Conservation (phyloP, 2,888 invertebrate species). For the Lamellibrachia satsuma region DNA sequence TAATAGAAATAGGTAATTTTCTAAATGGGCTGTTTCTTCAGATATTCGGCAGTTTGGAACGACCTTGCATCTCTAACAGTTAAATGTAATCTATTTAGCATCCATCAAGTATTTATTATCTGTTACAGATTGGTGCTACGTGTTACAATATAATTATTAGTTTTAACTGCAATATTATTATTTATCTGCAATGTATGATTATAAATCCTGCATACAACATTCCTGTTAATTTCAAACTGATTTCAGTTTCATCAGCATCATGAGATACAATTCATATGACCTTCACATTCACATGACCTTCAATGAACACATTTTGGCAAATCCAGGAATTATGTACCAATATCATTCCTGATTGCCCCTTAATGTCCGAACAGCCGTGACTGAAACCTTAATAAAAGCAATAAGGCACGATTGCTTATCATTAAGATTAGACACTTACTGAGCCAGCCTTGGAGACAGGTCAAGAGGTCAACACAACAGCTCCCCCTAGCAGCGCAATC, state of each 20-base stretch:
- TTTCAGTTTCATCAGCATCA: too few relatives aligned
- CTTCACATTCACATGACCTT: background rate
- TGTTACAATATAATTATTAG: background rate
- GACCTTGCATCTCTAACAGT: background rate
- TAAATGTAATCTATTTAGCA: background rate
- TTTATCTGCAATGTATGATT: too few relatives aligned
- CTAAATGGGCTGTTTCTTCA: background rate
- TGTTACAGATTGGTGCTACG: background rate
- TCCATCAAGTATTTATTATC: background rate
- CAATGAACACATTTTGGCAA: background rate
- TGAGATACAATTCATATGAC: background rate
- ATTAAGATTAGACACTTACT: background rate
- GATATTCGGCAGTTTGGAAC: background rate
- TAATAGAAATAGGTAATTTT: background rate
- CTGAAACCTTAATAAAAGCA: background rate
- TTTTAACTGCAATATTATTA: background rate
- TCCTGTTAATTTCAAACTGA: too few relatives aligned
- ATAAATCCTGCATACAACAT: too few relatives aligned
- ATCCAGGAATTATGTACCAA: background rate
- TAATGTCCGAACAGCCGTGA: background rate
- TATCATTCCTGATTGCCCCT: background rate
- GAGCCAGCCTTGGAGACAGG: background rate
- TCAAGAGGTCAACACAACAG: slow-evolving; percentile 4
- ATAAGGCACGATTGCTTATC: background rate
- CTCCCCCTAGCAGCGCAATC: background rate